phyloP scores from a whole-genome alignment of 2,888 invertebrate genomes.

The Cataglyphis rosenhaueri region DNA sequence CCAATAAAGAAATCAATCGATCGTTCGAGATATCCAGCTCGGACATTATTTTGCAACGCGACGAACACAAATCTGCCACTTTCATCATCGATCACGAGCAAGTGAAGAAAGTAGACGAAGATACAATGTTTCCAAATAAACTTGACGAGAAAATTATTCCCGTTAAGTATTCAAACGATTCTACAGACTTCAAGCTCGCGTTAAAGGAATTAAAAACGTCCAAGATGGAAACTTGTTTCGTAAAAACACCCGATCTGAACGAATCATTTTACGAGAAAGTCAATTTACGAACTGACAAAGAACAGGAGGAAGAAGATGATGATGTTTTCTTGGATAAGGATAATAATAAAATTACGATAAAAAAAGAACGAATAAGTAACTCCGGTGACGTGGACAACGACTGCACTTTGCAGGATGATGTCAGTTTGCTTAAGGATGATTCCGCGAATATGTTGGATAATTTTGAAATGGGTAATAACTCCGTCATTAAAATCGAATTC shows the following conservation, averaged over 20 bases:
- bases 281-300: not conserved
- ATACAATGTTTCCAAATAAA: not conserved
- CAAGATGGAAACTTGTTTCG: not conserved
- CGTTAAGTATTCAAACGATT: not conserved
- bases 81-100: not conserved
- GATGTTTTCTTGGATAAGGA: not conserved
- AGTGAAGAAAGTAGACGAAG: not conserved
- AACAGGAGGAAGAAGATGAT: constrained; percentile 3
- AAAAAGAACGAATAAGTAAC: constrained; percentile 39
- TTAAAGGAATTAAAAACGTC: constrained; percentile 21
- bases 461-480: constrained; percentile 56
- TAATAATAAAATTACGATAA: constrained; percentile 8
- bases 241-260: not conserved
- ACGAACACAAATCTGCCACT: constrained; percentile 6
- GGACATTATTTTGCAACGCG: not conserved
- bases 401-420: constrained; percentile 27
- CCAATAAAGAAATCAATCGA: not conserved
- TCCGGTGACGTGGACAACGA: constrained; percentile 40
- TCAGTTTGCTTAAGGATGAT: constrained; percentile 22
- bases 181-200: constrained; percentile 18
- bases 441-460: constrained; percentile 18
- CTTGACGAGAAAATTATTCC: not conserved
- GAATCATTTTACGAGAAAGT: not conserved
- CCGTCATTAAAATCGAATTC: constrained; percentile 81
- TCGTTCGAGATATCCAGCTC: not conserved